Base-by-base conservation (phyloP, 2,888 invertebrate genomes). In the Meteorus colon region DNA sequence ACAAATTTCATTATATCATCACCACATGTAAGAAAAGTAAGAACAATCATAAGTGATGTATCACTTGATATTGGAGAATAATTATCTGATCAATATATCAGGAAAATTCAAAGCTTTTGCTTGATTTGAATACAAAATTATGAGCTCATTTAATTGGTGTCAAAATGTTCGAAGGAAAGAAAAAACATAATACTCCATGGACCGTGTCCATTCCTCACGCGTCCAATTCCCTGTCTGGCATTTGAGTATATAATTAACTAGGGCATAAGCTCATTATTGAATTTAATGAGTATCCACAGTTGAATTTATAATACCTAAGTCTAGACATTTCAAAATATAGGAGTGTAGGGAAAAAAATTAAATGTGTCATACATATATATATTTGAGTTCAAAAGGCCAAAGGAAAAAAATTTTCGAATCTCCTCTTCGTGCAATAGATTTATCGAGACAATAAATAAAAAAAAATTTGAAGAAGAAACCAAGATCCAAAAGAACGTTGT, bases 191-290 rank as follows among this genome's bases (percentile, higher is more conserved):
- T 55, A 4, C 10, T 24, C 10, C 24, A 55, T 55, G 10, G 6
- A 55, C 19, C 6, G 55, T 55, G 55, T 55, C 55, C 19, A 19
- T 24, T 55, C 8, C 19, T 19, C 2, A 68, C 75, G 71, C 75
- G 75, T 75, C 29, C 72, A 77, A 73, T 73, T 77, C 62, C 72
- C 62, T 27, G 34, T 41, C 66, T 72, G 41, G 70, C 31, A 31
- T 63, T 34, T 55, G 45, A 73, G 66, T 65, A 55, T 41, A 55
- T 62, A 48, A 73, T 68, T 74, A 60, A 76, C 16, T 73, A 41
- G 41, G 48, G 67, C 59, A 62, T 37, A 51, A 73, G 67, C 73
- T 72, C 59, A 72, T 72, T 70, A 55, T 27, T 19, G 27, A 51
- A 74, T 24, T 63, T 74, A 66, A 37, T 19, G 67, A 24, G 74